Base-by-base conservation (phyloP, 1,140 invertebrate species). In the Nasonia longicornis region DNA sequence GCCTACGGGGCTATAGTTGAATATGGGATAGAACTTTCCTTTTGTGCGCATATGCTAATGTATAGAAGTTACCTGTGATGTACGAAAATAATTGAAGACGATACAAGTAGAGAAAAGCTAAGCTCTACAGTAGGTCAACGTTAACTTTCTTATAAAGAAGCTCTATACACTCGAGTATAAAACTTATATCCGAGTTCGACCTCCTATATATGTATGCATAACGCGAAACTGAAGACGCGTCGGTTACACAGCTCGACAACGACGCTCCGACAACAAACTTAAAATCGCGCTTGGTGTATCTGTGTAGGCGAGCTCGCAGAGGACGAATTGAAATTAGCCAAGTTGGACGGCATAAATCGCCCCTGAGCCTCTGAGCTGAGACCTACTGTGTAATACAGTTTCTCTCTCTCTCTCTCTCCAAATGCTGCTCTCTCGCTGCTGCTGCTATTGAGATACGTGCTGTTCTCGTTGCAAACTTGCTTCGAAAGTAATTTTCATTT, bases 261-360 rank as follows among this genome's bases (percentile, higher is more conserved):
- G 35, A 11, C 35, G 69, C 31, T 71, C 35, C 14, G n/a, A 58
- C 52, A 58, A 58, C 52, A 70, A 70, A 10, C 12, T 35, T 70
- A 2, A 3, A 38, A 1, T 70, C 16, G 35, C 31, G 8, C 20
- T 31, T 58, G 4, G 14, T 67, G 16, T 67, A 31, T 71, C 7
- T 29, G 35, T 42, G 7, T 31, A 31, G 26, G 26, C 64, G 52
- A 58, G 20, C 52, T 58, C 22, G 4, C 22, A 29, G 69, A 71
- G 3, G 35, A 71, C 69, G 42, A 48, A 73, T 73, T 45, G 71
- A 73, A 73, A 73, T 73, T 73, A 45, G 6, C 71, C 42, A 73
- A 73, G 38, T 73, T 73, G 71, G 71, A 22, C 42, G 29, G 31
- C 22, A 35, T 45, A 48, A 73, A 45, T 73, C 38, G 38, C 11